Conservation (phyloP, 2,888 invertebrate species). For the Neocrepidodera transversa region DNA sequence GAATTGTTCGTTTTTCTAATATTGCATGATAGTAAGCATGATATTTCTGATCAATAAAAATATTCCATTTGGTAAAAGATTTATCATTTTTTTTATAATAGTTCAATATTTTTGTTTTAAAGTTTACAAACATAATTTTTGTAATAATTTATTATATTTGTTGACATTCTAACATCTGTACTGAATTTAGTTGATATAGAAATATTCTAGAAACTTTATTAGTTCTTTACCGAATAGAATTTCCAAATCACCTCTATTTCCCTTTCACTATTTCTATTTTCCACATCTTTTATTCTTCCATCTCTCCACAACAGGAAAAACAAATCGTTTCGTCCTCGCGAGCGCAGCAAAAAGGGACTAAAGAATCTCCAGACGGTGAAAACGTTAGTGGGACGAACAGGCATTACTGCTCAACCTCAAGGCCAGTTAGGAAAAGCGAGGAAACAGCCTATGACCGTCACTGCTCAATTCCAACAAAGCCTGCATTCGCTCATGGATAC, state of each 20-base stretch:
- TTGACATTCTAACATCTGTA: too few relatives aligned
- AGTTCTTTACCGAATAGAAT: too few relatives aligned
- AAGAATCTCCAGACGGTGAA: slow-evolving; percentile 93
- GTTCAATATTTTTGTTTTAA: too few relatives aligned
- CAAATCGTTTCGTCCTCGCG: slow-evolving; percentile 89
- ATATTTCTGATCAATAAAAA: neutral
- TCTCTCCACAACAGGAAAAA: slow-evolving; percentile 75
- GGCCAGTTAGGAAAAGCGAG: slow-evolving; percentile 69
- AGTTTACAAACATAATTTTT: too few relatives aligned
- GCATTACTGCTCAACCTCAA: slow-evolving; percentile 65
- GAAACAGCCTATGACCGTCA: slow-evolving; percentile 90
- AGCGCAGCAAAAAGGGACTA: slow-evolving; percentile 84
- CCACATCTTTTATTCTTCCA: neutral
- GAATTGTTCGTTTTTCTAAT: too few relatives aligned
- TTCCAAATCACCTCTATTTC: too few relatives aligned
- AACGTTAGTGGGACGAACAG: slow-evolving; percentile 81
- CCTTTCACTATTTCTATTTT: neutral
- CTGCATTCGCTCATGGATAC: slow-evolving; percentile 92
- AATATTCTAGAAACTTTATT: too few relatives aligned
- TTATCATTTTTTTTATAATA: too few relatives aligned
- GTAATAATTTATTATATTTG: too few relatives aligned
- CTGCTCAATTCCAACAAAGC: slow-evolving; percentile 94
- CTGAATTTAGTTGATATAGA: too few relatives aligned
- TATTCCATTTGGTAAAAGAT: neutral
- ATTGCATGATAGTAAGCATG: neutral